Evolutionary conservation across 2,888 invertebrate species (phyloP), one percentile per base, ranked within the genome.

Genomic region (Patella depressa): DNA sequence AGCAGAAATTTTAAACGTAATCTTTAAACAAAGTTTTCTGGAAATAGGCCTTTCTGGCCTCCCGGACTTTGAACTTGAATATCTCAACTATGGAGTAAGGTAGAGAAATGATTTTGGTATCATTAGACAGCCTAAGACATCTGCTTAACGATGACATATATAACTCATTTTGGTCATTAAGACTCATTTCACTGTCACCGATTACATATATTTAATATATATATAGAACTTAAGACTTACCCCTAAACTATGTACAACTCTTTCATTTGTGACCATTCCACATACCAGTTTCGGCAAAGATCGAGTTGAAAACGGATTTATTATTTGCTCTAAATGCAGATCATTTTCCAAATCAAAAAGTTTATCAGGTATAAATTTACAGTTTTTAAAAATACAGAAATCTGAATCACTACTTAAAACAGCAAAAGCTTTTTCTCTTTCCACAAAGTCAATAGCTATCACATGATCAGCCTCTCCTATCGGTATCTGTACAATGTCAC

Each of bases 341-440:
- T 89, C 85, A 76, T 88, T 85, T 7, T 86, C 75, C 24, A 87
- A 74, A 78, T 90, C 90, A 86, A 90, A 90, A 72, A 88, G 81
- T n/a, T 87, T 81, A 71, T 85, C 72, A 2, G 88, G 86, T 73
- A 90, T 87, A 74, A 89, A 84, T n/a, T 83, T 72, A 77, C 87
- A 82, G 78, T 85, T 82, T 74, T 82, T 82, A 78, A 90, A 89
- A 57, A 90, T 84, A 79, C 88, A 87, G 78, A 91, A 91, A 79
- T 91, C 91, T 14, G 90, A 87, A 77, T 91, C 91, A 81, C 90
- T 90, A 74, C 88, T 88, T 19, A 90, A 65, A 29, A 91, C 82
- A 34, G 88, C 88, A 79, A 79, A 89, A 2, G 90, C 91, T 71
- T 87, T 86, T 12, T 83, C 83, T 57, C 90, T 78, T 7, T 84